phyloP scores from a whole-genome alignment of 2,888 invertebrate genomes.

The Hydrotaea diabolus region DNA sequence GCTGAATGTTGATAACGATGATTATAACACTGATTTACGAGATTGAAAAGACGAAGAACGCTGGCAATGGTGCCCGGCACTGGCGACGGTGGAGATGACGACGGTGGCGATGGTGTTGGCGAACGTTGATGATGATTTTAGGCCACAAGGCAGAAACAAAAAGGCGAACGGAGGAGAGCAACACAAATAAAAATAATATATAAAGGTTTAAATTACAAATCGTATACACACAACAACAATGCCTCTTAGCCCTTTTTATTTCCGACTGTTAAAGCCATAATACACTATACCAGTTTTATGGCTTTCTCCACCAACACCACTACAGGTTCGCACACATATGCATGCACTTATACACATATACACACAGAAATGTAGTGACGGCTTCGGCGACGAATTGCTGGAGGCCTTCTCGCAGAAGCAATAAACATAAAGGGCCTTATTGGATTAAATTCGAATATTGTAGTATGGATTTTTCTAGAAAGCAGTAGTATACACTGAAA shows the following conservation, averaged over 20 bases:
- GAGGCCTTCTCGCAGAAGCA: too few relatives aligned
- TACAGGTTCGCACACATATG: background rate
- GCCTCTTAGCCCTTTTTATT: conserved; percentile 51
- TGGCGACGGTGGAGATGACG: background rate
- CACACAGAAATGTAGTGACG: too few relatives aligned
- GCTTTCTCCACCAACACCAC: conserved; percentile 1
- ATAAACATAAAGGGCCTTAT: too few relatives aligned
- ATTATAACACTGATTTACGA: conserved; percentile 64
- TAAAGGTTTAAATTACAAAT: conserved; percentile 64
- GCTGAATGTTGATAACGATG: conserved; percentile 54
- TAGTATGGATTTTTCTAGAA: too few relatives aligned
- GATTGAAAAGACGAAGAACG: conserved; percentile 55
- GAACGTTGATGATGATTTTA: conserved; percentile 41
- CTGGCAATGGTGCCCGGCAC: conserved; percentile 27
- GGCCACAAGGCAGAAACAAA: conserved; percentile 47
- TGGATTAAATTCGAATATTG: too few relatives aligned
- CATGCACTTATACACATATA: background rate
- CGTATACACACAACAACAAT: conserved; percentile 33
- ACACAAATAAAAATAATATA: conserved; percentile 32
- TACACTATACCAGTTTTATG: conserved; percentile 26
- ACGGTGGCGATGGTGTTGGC: background rate
- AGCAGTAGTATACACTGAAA: too few relatives aligned
- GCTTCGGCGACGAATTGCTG: too few relatives aligned
- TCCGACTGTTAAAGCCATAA: conserved; percentile 49
- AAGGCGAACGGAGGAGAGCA: background rate